Evolutionary conservation across 2,888 invertebrate species (phyloP), one percentile per base, ranked within the genome.

Genomic region (Deilephila elpenor): DNA sequence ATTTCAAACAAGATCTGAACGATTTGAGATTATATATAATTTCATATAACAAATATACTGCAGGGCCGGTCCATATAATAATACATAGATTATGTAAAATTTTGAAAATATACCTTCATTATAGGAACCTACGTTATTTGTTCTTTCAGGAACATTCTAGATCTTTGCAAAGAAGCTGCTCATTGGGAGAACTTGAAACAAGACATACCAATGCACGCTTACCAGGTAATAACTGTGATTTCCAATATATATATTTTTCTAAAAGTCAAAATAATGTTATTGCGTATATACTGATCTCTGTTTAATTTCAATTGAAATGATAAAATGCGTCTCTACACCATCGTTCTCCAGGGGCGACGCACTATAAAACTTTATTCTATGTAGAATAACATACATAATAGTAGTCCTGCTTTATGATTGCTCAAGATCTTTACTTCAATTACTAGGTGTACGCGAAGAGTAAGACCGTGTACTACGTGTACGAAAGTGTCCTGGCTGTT

Each of bases 101-200:
- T 25, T 25, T 25, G 1, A 25, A 25, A 25, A 25, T 32, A 32
- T 32, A 32, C 32, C 32, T 32, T 32, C 5, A 32, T 5, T 25
- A 25, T 25, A 5, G 5, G 32, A 32, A 32, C 4, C 32, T 32
- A 32, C 2, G 3, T 5, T 5, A 32, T 32, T 20, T 70, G 29
- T 44, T 7, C 59, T 56, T 20, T 44, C 84, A 96, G 96, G 74
- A 93, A 94, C 60, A 91, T 97, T 72, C 85, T 97, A 83, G 96
- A 96, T 74, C 91, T 97, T 62, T 97, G 97, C 84, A 95, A 95
- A 76, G 97, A 98, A 89, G 96, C 97, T 0, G 91, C 95, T 74
- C 96, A 97, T 86, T 98, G 98, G 96, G 96, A 96, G 80, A 94
- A 96, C 71, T 86, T 98, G 34, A 95, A 95, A 8, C 96, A 96